Evolutionary conservation across 2,888 invertebrate species (phyloP), one percentile per base, ranked within the genome.

Genomic region (Cephalotes varians): DNA sequence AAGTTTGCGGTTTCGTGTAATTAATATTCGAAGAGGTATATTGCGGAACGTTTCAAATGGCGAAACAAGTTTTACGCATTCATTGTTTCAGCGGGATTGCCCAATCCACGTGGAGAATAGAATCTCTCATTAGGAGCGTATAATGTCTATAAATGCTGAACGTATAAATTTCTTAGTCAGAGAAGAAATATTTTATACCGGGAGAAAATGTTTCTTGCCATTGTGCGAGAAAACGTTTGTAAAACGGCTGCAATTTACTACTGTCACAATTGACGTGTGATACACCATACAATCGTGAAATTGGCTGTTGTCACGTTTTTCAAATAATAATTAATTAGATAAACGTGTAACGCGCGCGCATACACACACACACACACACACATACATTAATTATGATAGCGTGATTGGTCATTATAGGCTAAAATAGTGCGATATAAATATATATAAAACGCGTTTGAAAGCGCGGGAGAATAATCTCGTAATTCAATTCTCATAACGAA

Each of bases 81-180:
- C 73, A 79, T 81, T 81, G 84, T 83, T 81, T 56, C 77, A 37
- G 34, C n/a, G 58, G 62, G 47, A 82, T 88, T 87, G 81, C 81
- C 65, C 54, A 73, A 67, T 81, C 79, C 47, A 71, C 56, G 60
- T 18, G 21, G n/a, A n/a, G n/a, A 21, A 56, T 79, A 56, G 49
- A 51, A 54, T 67, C 67, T 83, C 85, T 86, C 80, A 81, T 88
- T 88, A 86, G 76, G 28, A 21, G 31, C 58, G 56, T 47, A n/a
- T 77, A 85, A 85, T 47, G 44, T 73, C n/a, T n/a, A 28, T 31
- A 58, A 73, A 82, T 81, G 58, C 82, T 76, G 71, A 72, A 67
- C 56, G 73, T 85, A 72, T 74, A 85, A 85, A 73, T 72, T 86
- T 83, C 80, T 69, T 54, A 58, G 60, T 21, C 15, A n/a, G 7